Base-by-base conservation (phyloP, 1,140 invertebrate species). In the Pogonomyrmex barbatus region DNA sequence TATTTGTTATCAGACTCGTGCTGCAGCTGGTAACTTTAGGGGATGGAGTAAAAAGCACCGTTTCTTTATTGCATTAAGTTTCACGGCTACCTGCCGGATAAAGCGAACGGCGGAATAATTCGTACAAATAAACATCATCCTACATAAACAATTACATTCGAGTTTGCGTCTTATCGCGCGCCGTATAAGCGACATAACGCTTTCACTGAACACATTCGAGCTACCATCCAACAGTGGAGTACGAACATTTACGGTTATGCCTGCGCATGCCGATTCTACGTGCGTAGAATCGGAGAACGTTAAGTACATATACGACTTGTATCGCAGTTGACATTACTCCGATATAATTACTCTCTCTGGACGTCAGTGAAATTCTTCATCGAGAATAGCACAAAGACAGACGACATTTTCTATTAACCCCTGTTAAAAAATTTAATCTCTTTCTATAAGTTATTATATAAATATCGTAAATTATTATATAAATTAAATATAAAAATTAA, bases 1-100 rank as follows among this genome's bases (percentile, higher is more conserved):
- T 81, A 81, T 81, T 81, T 68, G 24, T 56, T 81, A 71, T 70
- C 78, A 62, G 36, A 81, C 30, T 62, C 50, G 42, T 45, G 65
- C 65, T 14, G 36, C 14, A 42, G 60, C 56, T 24, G n/a, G 24
- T 42, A 68, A 70, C 24, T 45, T 67, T 30, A 24, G 36, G 4
- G 50, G 39, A 30, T n/a, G 12, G 14, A 24, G n/a, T 10, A 42
- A 81, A 39, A 56, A 70, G n/a, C 9, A 24, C 8, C 30, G 6
- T 1, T 42, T 36, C 33, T 81, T 81, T 42, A 68, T 24, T 42
- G 14, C 12, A 42, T 75, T 10, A 54, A 36, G 50, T 60, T 42
- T 9, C n/a, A 75, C 14, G 54, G 24, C 24, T 60, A 76, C 2
- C n/a, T 50, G 42, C 4, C 45, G 24, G 36, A n/a, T 17, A 5